Percentiles rank a stretch among this genome's conserved stretches.
Evolutionary conservation across 2,113 vertebrate species (phyloP).

Genomic region (Calidris pugnax): DNA sequence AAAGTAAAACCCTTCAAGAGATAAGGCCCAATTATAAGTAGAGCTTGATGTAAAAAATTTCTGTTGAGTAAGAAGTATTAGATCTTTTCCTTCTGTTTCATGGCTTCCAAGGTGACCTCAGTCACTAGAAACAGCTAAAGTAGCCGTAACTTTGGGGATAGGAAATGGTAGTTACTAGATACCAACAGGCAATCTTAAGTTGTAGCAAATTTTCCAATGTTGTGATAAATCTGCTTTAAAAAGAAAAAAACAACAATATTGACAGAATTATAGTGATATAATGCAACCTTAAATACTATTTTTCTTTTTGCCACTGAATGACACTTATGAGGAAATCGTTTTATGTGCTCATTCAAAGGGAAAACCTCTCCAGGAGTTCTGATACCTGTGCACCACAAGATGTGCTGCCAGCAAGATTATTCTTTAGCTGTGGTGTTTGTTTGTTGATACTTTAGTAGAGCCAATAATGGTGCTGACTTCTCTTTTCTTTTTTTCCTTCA

Average conservation of each 20-base stretch:
- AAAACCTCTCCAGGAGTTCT: background rate
- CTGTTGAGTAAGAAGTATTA: background rate
- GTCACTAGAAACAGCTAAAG: background rate
- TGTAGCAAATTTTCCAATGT: background rate
- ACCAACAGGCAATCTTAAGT: background rate
- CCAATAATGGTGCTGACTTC: background rate
- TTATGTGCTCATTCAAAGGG: rapidly evolving
- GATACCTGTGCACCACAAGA: background rate
- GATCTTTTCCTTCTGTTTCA: background rate
- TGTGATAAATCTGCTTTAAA: background rate
- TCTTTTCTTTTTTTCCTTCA: background rate
- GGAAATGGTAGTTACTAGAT: background rate
- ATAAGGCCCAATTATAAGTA: background rate
- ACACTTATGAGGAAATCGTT: background rate
- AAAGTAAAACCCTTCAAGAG: background rate
- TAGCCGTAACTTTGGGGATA: background rate
- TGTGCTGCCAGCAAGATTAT: background rate
- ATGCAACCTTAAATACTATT: background rate
- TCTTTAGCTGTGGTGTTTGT: background rate
- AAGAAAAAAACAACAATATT: background rate
- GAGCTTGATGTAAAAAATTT: background rate
- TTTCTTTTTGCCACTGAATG: background rate
- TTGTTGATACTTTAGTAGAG: background rate
- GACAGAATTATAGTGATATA: background rate
- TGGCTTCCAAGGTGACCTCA: background rate